Base-by-base conservation (phyloP, 1,140 invertebrate genomes). In the Drosophila kepulauana region DNA sequence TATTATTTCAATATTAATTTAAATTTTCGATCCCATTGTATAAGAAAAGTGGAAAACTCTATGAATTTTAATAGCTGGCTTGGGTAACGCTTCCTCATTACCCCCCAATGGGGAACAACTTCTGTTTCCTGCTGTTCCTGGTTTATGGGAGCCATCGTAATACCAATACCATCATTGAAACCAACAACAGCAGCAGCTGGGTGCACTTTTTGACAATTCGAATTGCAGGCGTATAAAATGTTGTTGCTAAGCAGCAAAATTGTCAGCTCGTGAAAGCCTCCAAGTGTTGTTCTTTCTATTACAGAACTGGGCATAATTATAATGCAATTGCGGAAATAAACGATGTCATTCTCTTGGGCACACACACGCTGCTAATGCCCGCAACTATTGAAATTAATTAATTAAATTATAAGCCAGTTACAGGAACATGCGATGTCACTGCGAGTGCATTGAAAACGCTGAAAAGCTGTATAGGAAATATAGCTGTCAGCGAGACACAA, bases 341-440 rank as follows among this genome's bases (percentile, higher is more conserved):
- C 49, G 49, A 10, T 51, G 6, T n/a, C 11, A 11, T 4, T 38
- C 54, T 13, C 16, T 38, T 8, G 30, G 6, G 30, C 30, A 38
- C 35, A 10, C 35, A 10, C 8, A 10, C 28, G 13, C n/a, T 33
- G 25, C n/a, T 3, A 52, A 33, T 30, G 51, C 5, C 10, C 15
- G 25, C 28, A 56, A 16, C 56, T 54, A 84, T 80, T 58, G 73
- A 84, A 88, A 80, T 89, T 78, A 89, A 88, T 84, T 88, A 88
- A 88, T 88, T 88, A 89, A 88, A 89, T 88, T 88, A 88, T 89
- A 62, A 84, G 70, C 70, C 66, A 67, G 70, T 75, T 61, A 70
- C 56, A 63, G 69, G 13, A 28, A 20, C 38, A 58, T 35, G 52
- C 25, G 59, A 45, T 56, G 63, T 64, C 51, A 62, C 59, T 63